Conservation (phyloP, 1,140 invertebrate species). For the Neodiprion fabricii region DNA sequence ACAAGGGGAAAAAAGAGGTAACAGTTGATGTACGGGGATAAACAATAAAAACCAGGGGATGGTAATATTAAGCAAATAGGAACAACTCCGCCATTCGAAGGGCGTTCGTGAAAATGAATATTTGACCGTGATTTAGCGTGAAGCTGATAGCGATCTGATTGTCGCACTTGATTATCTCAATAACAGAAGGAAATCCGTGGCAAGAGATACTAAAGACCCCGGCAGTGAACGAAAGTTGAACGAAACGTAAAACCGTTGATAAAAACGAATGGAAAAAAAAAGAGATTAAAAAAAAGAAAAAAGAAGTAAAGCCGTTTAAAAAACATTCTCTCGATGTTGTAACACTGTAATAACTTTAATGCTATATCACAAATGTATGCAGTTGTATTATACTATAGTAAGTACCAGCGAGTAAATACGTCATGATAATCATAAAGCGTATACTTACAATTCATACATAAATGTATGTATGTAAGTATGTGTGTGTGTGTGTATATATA, state of each 20-base stretch:
- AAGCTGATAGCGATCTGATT: neutral
- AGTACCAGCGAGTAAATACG: constrained; percentile 32
- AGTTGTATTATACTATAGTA: constrained; percentile 48
- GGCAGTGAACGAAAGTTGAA: neutral
- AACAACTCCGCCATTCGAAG: too few species aligned
- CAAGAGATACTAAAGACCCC: too few species aligned
- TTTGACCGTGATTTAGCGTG: constrained; percentile 29
- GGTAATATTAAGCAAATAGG: constrained; percentile 9
- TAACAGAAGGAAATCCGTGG: too few species aligned
- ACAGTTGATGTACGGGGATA: neutral
- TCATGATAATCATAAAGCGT: constrained; percentile 33
- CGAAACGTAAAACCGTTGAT: neutral
- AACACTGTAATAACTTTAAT: constrained; percentile 50
- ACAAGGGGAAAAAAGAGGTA: constrained; percentile 21
- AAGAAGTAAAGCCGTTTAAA: constrained; percentile 16
- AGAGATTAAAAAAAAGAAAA: neutral
- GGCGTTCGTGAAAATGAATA: constrained; percentile 9
- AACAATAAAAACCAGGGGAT: constrained; percentile 5
- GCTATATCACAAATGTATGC: constrained; percentile 51
- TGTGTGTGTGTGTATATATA: too few species aligned
- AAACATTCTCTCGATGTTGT: constrained; percentile 54
- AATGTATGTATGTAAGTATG: too few species aligned
- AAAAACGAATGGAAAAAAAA: constrained; percentile 14
- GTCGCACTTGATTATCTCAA: neutral
- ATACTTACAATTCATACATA: neutral